Evolutionary conservation across 2,888 invertebrate species (phyloP), one percentile per base, ranked within the genome.

Genomic region (Formica aserva): DNA sequence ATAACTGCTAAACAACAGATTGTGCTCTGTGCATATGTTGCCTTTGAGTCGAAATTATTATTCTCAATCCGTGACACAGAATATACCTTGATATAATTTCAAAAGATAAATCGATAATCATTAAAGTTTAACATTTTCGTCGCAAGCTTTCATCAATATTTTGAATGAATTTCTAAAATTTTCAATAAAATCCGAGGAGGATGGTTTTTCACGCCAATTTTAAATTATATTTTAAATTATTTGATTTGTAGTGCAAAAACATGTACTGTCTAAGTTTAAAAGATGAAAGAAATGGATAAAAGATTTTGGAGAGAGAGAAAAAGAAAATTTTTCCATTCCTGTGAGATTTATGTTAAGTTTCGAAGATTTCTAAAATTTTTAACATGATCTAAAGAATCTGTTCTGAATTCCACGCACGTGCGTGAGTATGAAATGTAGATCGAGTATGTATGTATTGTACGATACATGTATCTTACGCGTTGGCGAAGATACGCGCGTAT

Each of bases 361-460:
- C 11, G 26, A 29, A 45, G 8, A 35, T 35, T 71, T 52, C 22
- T 55, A 48, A 48, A 18, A 48, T 69, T 69, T 69, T n/a, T 18
- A 13, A 26, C 35, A 3, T 29, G 15, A 15, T 15, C 62, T 4
- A 15, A 15, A 32, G n/a, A 22, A 32, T 15, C 13, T 6, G 45
- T 35, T 48, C 32, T 18, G 22, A 45, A 41, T 65, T 63, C 22
- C 45, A 22, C 13, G 65, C 45, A 66, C 45, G 45, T 76, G 41
- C 69, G 29, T 9, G 13, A 41, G 18, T 41, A 77, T 69, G 57
- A 69, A 69, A 69, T 77, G 18, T 22, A 69, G 29, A 38, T 55
- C 29, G n/a, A 13, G 11, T 48, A n/a, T 26, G 57, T 11, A 26
- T 32, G n/a, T 45, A 15, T 52, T n/a, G n/a, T n/a, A 15, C 18